Conservation (phyloP, 2,113 vertebrate species). For the Trogon melanurus region DNA sequence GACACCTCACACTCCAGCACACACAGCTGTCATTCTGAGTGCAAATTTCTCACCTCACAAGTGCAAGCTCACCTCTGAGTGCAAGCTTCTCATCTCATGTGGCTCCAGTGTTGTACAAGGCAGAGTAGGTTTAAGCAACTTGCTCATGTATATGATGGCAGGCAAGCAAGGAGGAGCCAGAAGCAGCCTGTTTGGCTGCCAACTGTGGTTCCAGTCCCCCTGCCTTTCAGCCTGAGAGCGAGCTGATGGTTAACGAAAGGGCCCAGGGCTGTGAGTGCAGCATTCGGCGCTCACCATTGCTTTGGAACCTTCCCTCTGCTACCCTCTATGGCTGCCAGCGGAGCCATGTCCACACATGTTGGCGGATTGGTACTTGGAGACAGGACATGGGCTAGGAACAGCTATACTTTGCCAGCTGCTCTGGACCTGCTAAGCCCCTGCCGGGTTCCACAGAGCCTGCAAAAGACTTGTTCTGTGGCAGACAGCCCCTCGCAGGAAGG, state of each 20-base stretch:
- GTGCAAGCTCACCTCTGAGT: too few relatives aligned
- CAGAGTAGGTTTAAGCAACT: too few relatives aligned
- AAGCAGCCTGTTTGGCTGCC: neutral
- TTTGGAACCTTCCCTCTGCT: neutral
- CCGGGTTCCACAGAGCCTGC: too few relatives aligned
- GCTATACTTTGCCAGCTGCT: neutral
- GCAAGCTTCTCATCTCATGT: neutral
- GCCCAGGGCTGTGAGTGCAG: neutral
- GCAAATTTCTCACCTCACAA: neutral
- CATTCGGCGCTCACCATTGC: neutral
- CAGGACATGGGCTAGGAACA: neutral
- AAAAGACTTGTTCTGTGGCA: too few relatives aligned
- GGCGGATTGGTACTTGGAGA: neutral
- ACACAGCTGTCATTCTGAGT: accelerated
- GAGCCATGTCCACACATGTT: too few relatives aligned
- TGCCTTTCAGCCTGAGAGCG: neutral
- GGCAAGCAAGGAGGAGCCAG: neutral
- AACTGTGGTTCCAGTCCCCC: neutral
- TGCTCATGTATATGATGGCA: accelerated
- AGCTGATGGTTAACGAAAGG: too few relatives aligned
- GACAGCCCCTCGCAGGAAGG: neutral
- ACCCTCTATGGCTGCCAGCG: neutral
- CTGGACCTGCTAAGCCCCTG: neutral
- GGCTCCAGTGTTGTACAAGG: neutral
- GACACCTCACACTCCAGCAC: neutral